phyloP scores from a whole-genome alignment of 2,113 vertebrate genomes.

The Eudyptes chrysolophus region DNA sequence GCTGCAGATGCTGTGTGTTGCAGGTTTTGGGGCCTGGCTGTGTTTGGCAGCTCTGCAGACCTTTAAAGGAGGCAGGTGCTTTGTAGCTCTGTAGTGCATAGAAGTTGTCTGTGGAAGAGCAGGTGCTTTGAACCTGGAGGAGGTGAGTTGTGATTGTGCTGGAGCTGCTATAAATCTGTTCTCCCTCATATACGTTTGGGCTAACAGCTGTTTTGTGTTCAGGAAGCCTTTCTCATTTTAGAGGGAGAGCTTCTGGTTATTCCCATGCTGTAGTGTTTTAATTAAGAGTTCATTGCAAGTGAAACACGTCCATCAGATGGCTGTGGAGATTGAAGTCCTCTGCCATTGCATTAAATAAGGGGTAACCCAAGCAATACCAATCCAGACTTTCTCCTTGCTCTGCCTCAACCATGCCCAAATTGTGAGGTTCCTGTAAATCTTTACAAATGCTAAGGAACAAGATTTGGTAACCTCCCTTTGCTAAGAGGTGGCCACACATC shows the following conservation, averaged over 20 bases:
- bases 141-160: not conserved
- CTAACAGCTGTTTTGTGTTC: not conserved
- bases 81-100: not conserved
- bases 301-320: not conserved
- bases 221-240: not conserved
- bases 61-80: not conserved
- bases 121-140: not conserved
- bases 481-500: not conserved
- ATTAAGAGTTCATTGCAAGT: not conserved
- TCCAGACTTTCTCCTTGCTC: not conserved
- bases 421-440: not conserved
- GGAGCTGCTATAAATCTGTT: not conserved
- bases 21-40: not conserved
- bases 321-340: not conserved
- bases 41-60: not conserved
- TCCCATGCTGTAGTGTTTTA: not conserved
- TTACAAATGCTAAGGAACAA: not conserved
- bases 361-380: not conserved
- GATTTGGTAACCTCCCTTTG: not conserved
- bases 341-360: not conserved
- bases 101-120: not conserved
- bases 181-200: not conserved
- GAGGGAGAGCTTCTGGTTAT: constrained; percentile 3
- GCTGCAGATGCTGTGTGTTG: not conserved
- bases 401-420: not conserved